phyloP scores from a whole-genome alignment of 2,888 invertebrate genomes.

The Torymus tubicola region DNA sequence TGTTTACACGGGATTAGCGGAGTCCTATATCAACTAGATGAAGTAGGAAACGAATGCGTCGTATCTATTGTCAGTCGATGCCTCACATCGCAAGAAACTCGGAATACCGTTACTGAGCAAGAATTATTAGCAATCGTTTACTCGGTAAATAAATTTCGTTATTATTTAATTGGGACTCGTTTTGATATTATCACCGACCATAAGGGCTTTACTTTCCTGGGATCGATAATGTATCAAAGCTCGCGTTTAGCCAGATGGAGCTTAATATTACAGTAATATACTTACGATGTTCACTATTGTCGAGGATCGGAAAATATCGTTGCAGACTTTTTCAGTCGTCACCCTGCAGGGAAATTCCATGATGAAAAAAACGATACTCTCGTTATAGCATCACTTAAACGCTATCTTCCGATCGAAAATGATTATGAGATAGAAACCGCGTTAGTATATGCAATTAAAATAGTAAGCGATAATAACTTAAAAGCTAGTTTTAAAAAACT shows the following conservation, averaged over 20 bases:
- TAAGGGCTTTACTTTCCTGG: conserved; percentile 11
- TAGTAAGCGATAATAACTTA: not conserved
- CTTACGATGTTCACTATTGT: conserved; percentile 12
- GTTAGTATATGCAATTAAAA: not conserved
- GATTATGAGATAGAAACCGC: not conserved
- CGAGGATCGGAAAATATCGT: conserved; percentile 6
- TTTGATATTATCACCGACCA: too few relatives aligned
- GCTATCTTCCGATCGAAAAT: not conserved
- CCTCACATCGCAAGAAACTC: too few relatives aligned
- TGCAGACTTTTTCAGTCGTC: conserved; percentile 24
- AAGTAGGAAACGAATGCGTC: not conserved
- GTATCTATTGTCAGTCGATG: conserved; percentile 13
- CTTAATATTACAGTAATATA: conserved; percentile 28
- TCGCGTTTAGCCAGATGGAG: conserved; percentile 4
- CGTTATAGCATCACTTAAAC: not conserved
- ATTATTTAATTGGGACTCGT: not conserved
- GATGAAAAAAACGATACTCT: not conserved
- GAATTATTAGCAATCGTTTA: conserved; percentile 20
- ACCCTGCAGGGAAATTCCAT: too few relatives aligned
- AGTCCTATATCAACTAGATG: conserved; percentile 11
- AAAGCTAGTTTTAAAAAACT: too few relatives aligned
- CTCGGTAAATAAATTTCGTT: conserved; percentile 15
- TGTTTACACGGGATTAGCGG: not conserved
- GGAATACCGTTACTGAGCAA: conserved; percentile 2
- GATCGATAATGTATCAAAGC: not conserved